Percentiles rank a stretch among this genome's conserved stretches.
Conservation (phyloP, 2,113 vertebrate genomes). For the Romanogobio albipinnatus region DNA sequence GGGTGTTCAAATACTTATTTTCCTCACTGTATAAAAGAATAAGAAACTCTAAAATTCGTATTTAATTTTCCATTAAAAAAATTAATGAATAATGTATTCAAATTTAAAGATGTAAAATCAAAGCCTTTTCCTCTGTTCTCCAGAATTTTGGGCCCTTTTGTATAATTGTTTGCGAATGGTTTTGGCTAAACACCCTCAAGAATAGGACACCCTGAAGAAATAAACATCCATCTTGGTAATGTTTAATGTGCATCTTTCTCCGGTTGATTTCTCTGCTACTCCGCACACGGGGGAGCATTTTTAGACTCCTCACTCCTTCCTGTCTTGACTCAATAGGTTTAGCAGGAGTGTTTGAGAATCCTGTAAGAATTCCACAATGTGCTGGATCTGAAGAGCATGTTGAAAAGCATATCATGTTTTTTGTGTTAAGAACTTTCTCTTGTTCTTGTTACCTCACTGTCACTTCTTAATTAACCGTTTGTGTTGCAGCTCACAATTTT, state of each 20-base stretch:
- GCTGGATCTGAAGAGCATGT: background rate
- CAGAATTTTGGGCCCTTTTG: background rate
- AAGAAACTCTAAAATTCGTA: background rate
- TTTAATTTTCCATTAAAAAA: background rate
- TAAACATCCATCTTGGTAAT: constrained; percentile 4
- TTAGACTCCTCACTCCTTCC: constrained; percentile 32
- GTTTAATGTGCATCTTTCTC: background rate
- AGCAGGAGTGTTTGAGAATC: constrained; percentile 24
- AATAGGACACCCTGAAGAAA: constrained; percentile 29
- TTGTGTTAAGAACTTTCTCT: background rate
- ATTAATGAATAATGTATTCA: background rate
- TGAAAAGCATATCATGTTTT: background rate
- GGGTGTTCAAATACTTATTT: too few relatives aligned
- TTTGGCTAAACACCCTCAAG: background rate
- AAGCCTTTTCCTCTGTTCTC: background rate
- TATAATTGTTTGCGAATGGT: background rate
- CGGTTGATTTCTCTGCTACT: constrained; percentile 6
- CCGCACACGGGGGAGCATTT: constrained; percentile 29
- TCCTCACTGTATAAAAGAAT: background rate
- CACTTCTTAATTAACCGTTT: background rate
- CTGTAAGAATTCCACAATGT: background rate
- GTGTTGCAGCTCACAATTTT: background rate
- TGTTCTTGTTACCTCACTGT: background rate
- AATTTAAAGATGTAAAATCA: background rate
- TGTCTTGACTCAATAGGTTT: constrained; percentile 44